Evolutionary conservation across 1,140 invertebrate species (phyloP).

Genomic region (Rhagoletis pomonella): DNA sequence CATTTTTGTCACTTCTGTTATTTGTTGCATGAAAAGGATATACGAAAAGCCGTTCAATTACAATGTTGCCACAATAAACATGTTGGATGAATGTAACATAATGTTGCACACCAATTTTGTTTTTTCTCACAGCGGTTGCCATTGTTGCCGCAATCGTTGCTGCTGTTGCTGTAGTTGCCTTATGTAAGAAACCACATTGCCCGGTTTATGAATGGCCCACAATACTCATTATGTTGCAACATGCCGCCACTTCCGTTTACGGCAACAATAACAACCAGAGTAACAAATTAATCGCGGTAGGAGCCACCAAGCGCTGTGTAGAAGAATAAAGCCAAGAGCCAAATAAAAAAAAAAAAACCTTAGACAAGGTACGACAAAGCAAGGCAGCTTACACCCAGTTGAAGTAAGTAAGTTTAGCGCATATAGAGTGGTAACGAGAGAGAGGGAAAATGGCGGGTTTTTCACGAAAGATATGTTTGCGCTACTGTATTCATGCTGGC

Average conservation of each 20-base stretch:
- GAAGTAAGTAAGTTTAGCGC: background rate
- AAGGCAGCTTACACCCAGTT: conserved; percentile 2
- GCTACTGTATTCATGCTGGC: conserved; percentile 39
- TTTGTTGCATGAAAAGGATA: too few relatives aligned
- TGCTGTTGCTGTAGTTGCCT: background rate
- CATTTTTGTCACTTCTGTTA: conserved; percentile 23
- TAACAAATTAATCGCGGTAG: background rate
- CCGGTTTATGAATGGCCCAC: conserved; percentile 36
- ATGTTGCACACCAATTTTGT: background rate
- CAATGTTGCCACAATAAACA: conserved; percentile 38
- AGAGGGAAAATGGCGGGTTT: background rate
- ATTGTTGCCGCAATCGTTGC: background rate
- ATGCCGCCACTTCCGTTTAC: conserved; percentile 37
- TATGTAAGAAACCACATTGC: conserved; percentile 29
- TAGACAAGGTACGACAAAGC: background rate
- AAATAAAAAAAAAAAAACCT: background rate
- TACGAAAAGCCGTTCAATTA: conserved; percentile 27
- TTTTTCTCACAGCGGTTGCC: background rate
- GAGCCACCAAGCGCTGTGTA: background rate
- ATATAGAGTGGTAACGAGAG: background rate
- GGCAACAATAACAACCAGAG: conserved; percentile 11
- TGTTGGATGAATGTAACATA: background rate
- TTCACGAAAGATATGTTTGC: conserved; percentile 19
- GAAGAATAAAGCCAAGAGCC: background rate
- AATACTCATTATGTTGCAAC: conserved; percentile 50